Evolutionary conservation across 2,797 vertebrate genomes (phyloP), one percentile per base, ranked within the genome.

Genomic region (Sitta carolinensis): DNA sequence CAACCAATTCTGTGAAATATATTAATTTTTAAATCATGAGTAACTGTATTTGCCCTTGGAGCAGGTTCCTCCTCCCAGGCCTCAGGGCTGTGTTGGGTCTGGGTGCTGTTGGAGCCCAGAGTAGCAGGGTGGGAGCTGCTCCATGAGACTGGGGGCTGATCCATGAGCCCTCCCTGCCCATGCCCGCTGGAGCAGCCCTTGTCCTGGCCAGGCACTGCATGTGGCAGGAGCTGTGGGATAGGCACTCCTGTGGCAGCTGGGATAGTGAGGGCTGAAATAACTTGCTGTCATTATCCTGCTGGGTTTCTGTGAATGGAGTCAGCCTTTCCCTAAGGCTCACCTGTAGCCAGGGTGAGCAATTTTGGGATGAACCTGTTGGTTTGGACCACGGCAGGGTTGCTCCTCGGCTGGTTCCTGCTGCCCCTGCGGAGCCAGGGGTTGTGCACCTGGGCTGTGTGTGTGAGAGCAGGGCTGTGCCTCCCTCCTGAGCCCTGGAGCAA

Each of bases 401-500:
- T 70, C 21, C 68, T 48, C 69, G 88, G 77, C 59, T 23, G 50
- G 25, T 34, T 72, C 62, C 34, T 42, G 67, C 30, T 88, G 59
- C 74, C 59, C 36, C 50, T 52, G 27, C n/a, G 40, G 82, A 87
- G 2, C 10, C 87, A 59, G 87, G 32, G 75, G 67, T 23, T 32
- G 34, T 45, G 62, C 76, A 25, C 2, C 12, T 34, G 52, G 62
- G 80, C 72, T 68, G 83, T 16, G 84, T 68, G 84, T 90, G 80
- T 81, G 10, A 8, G 48, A 29, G 13, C 90, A 32, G 89, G 70
- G 88, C 86, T 91, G 85, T 23, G 16, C 70, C 91, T 66, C 36
- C 43, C 59, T 57, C 51, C 85, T 54, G 76, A 76, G 90, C 38
- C 6, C 3, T 30, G 77, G 22, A 84, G 83, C 95, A 69, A 90